phyloP scores from a whole-genome alignment of 1,140 invertebrate genomes.

The Hycleus phaleratus region DNA sequence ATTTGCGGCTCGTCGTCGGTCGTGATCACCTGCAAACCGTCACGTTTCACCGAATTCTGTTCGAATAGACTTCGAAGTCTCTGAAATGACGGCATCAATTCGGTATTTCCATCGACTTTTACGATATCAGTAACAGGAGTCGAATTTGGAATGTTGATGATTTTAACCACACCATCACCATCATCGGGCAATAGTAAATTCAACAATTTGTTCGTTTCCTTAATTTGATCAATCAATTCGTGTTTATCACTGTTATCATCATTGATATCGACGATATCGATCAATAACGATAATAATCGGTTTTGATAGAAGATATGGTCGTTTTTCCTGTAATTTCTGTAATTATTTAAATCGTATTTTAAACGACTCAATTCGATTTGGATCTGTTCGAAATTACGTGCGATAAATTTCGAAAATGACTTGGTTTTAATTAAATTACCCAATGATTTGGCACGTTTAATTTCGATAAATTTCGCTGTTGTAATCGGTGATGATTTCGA shows the following conservation, averaged over 20 bases:
- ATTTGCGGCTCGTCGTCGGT: no score
- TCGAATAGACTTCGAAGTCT: not conserved
- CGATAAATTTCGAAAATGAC: not conserved
- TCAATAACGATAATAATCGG: not conserved
- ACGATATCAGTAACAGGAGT: no score
- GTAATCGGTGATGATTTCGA: not conserved
- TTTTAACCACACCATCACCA: no score
- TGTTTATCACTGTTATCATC: not conserved
- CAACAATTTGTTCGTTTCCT: not conserved
- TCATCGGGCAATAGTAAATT: not conserved
- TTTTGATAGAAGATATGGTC: constrained; percentile 7
- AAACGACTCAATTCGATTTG: not conserved
- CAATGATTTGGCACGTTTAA: not conserved
- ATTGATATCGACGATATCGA: not conserved
- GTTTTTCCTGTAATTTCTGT: not conserved
- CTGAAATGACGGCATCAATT: not conserved
- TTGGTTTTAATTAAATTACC: not conserved
- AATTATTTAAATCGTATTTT: not conserved
- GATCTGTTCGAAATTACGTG: constrained; percentile 1
- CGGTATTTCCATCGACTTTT: no score
- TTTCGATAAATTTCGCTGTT: not conserved
- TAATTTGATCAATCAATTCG: not conserved
- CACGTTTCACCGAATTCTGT: no score
- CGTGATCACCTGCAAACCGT: no score
- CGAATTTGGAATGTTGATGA: no score